Evolutionary conservation across 2,113 vertebrate species (phyloP).

Genomic region (Burhinus oedicnemus): DNA sequence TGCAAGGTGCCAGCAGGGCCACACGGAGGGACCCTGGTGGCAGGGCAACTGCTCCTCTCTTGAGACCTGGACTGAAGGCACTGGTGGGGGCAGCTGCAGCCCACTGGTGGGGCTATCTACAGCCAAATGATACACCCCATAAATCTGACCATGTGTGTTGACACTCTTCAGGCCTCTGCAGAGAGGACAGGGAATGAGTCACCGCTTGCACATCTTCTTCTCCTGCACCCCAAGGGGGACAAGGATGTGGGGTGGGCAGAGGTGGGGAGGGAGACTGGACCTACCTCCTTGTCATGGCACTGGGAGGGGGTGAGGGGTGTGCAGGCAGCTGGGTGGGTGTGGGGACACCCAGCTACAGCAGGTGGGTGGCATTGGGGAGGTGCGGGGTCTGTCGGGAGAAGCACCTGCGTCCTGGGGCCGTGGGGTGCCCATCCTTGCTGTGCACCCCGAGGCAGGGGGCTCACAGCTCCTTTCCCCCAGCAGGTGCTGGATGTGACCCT

Average conservation of each 20-base stretch:
- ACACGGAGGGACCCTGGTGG: neutral
- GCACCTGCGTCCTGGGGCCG: rapidly evolving
- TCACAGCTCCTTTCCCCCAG: neutral
- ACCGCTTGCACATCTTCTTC: neutral
- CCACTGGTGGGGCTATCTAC: neutral
- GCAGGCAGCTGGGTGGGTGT: neutral
- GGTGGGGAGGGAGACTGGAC: neutral
- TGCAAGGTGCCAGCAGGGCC: neutral
- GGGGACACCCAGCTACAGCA: rapidly evolving
- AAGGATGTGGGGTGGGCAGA: neutral
- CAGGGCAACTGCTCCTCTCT: neutral
- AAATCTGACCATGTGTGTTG: neutral
- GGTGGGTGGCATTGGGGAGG: neutral
- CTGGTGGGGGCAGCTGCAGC: neutral
- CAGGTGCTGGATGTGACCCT: neutral
- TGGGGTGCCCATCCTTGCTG: neutral
- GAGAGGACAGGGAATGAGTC: rapidly evolving
- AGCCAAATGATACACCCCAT: neutral
- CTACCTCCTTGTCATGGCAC: neutral
- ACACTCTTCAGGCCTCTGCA: neutral
- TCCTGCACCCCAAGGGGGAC: neutral
- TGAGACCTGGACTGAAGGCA: rapidly evolving
- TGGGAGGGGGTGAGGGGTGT: rapidly evolving
- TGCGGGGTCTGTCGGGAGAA: rapidly evolving
- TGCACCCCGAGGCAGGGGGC: too few relatives aligned